phyloP scores from a whole-genome alignment of 2,113 vertebrate genomes.

The Plestiodon gilberti region DNA sequence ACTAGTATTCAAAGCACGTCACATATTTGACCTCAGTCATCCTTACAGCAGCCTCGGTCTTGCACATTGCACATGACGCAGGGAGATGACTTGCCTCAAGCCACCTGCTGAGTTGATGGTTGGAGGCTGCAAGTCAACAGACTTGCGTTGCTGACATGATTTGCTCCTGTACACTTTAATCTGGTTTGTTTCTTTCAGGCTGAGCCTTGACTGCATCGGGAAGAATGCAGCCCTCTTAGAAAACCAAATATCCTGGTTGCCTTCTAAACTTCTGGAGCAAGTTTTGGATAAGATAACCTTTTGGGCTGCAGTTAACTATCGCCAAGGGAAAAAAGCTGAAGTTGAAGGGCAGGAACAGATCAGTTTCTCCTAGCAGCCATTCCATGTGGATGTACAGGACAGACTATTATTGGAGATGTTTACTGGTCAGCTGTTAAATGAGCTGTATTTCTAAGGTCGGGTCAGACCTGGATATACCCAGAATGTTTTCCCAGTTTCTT shows the following conservation, averaged over 20 bases:
- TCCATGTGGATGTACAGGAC: background rate
- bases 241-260: constrained; percentile 83
- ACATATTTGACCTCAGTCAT: too few relatives aligned
- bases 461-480: constrained; percentile 41
- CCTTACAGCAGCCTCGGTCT: background rate
- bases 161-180: background rate
- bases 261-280: constrained; percentile 81
- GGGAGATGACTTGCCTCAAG: background rate
- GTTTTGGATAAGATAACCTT: constrained; percentile 86
- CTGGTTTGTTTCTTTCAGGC: constrained; percentile 70
- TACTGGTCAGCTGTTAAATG: constrained; percentile 19
- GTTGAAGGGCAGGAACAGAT: constrained; percentile 62
- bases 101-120: background rate
- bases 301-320: constrained; percentile 81
- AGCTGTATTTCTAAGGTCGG: constrained; percentile 51
- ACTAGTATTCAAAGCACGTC: too few relatives aligned
- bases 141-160: background rate
- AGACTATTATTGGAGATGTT: constrained; percentile 6
- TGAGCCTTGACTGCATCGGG: constrained; percentile 89
- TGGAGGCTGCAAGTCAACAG: background rate
- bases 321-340: constrained; percentile 73
- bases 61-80: background rate
- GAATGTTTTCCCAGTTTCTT: constrained; percentile 38
- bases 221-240: constrained; percentile 78
- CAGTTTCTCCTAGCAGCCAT: constrained; percentile 14